These are phyloP conservation scores for Lagria hirta DNA, from an alignment of 2,888 invertebrate genomes.

Conservation along the genomic window DNA sequence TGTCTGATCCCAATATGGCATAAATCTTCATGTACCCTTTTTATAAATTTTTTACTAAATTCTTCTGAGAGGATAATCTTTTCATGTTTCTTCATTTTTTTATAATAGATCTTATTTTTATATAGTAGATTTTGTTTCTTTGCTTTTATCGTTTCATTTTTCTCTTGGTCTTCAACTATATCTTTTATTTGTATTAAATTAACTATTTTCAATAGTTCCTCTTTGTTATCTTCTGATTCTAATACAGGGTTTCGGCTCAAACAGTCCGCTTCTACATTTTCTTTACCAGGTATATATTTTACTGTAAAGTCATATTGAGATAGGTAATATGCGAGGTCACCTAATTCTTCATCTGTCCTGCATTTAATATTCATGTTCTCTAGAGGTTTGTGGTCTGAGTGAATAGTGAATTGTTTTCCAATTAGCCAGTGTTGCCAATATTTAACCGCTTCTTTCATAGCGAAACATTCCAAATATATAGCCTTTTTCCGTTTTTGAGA, in stretches of 20 bases:
- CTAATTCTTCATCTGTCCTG: neutral
- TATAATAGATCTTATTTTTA: neutral
- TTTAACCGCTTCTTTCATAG: constrained; percentile 1
- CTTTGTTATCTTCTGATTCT: neutral
- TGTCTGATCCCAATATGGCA: constrained; percentile 5
- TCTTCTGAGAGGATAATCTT: constrained; percentile 1
- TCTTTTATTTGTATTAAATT: neutral
- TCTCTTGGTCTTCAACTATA: neutral
- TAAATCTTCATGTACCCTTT: neutral
- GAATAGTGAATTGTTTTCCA: neutral
- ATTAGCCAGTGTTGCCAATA: constrained; percentile 2
- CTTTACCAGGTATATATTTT: constrained; percentile 1
- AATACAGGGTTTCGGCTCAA: constrained; percentile 3
- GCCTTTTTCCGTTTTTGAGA: too few relatives aligned
- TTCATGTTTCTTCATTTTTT: neutral
- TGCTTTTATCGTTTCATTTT: neutral
- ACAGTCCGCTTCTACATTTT: constrained; percentile 1
- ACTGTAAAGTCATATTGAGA: neutral
- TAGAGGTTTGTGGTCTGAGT: constrained; percentile 1
- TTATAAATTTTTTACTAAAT: constrained; percentile 1
- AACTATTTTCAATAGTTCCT: constrained; percentile 1
- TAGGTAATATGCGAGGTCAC: constrained; percentile 1
- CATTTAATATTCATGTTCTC: constrained; percentile 1
- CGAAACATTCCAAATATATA: constrained; percentile 1
- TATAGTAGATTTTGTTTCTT: neutral